Conservation (phyloP, 1,140 invertebrate species). For the Papilio polytes region DNA sequence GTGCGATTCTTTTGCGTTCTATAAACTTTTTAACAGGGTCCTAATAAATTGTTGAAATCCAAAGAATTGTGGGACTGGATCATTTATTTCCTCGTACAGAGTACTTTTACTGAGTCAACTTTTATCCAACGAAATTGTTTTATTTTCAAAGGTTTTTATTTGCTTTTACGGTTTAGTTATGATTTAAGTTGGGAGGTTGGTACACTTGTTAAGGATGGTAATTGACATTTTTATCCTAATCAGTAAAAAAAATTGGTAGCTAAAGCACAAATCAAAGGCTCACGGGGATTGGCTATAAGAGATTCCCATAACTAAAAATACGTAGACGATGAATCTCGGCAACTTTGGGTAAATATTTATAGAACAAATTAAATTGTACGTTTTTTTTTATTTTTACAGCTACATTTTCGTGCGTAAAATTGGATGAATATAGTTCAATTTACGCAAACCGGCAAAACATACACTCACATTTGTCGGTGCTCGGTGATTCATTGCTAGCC, state of each 20-base stretch:
- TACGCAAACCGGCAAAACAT: conserved; percentile 14
- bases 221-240: too few species aligned
- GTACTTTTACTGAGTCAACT: not conserved
- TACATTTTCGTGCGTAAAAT: conserved; percentile 1
- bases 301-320: too few species aligned
- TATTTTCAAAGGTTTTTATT: not conserved
- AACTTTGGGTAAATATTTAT: not conserved
- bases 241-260: too few species aligned
- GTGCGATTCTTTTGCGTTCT: conserved; percentile 13
- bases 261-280: too few species aligned
- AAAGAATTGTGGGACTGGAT: not conserved
- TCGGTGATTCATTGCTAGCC: conserved; percentile 31
- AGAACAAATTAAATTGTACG: not conserved
- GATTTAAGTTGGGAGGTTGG: too few species aligned
- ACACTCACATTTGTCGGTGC: conserved; percentile 29
- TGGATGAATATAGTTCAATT: conserved; percentile 33
- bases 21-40: conserved; percentile 35
- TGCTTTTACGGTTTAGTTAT: not conserved
- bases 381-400: not conserved
- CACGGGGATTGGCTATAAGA: too few species aligned
- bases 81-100: not conserved
- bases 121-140: not conserved
- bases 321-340: too few species aligned
- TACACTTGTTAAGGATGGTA: too few species aligned
- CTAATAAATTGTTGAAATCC: conserved; percentile 19